Evolutionary conservation across 2,113 vertebrate species (phyloP).

Genomic region (Sitta europaea): DNA sequence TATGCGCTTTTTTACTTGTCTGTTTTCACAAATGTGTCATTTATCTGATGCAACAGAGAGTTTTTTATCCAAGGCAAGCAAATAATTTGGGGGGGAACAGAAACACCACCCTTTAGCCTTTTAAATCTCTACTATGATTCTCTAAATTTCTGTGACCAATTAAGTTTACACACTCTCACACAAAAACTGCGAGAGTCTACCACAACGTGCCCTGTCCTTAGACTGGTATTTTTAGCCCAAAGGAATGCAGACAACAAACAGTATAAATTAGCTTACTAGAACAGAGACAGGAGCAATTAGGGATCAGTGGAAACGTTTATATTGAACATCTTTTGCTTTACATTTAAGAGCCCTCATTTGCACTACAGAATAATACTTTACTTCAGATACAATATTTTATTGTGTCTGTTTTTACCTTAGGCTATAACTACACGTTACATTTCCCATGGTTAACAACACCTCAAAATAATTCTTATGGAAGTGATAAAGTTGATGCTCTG

Average conservation of each 20-base stretch:
- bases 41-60: neutral
- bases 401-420: neutral
- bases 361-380: neutral
- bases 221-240: neutral
- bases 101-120: neutral
- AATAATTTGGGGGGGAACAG: neutral
- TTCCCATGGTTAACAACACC: neutral
- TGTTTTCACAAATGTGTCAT: neutral
- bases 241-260: neutral
- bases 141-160: neutral
- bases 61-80: neutral
- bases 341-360: neutral
- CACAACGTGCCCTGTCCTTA: neutral
- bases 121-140: neutral
- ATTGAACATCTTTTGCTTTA: neutral
- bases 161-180: neutral
- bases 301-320: neutral
- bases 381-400: too few species aligned
- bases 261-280: neutral
- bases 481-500: neutral
- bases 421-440: neutral
- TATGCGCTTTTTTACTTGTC: slow-evolving; percentile 12
- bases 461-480: neutral
- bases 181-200: neutral
- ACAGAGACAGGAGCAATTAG: neutral